These are phyloP conservation scores for Odobenus rosmarus DNA, from an alignment of 2,113 vertebrate genomes.

Conservation along the genomic window DNA sequence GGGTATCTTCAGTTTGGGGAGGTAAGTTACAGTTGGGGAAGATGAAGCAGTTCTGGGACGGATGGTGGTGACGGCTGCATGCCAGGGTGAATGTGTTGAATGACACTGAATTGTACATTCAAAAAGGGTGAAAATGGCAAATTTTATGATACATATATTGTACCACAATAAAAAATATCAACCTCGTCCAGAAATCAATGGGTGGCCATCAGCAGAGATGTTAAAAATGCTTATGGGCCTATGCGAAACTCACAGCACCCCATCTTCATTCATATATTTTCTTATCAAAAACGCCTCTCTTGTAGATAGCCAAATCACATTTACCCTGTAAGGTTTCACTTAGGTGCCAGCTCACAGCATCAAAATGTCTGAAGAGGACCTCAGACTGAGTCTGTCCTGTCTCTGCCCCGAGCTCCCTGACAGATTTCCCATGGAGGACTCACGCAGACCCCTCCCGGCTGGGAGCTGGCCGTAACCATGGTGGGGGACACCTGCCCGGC, in stretches of 20 bases:
- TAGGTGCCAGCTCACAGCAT: too few relatives aligned
- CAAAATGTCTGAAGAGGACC: too few relatives aligned
- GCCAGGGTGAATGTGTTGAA: rapidly evolving
- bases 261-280: not conserved
- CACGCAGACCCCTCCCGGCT: rapidly evolving
- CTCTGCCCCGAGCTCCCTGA: not conserved
- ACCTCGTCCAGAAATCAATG: not conserved
- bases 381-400: not conserved
- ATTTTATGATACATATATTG: not conserved
- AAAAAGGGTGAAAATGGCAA: not conserved
- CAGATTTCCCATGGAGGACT: rapidly evolving
- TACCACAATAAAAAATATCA: not conserved
- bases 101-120: not conserved
- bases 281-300: not conserved
- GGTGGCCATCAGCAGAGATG: not conserved
- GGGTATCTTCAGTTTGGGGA: not conserved
- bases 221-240: not conserved
- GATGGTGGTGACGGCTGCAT: not conserved
- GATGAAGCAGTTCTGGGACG: rapidly evolving
- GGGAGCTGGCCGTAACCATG: rapidly evolving
- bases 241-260: not conserved
- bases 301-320: not conserved
- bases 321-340: not conserved
- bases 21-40: not conserved
- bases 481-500: too few relatives aligned